These are phyloP conservation scores for Characodon lateralis DNA, from an alignment of 2,797 vertebrate species.

Conservation along the genomic window DNA sequence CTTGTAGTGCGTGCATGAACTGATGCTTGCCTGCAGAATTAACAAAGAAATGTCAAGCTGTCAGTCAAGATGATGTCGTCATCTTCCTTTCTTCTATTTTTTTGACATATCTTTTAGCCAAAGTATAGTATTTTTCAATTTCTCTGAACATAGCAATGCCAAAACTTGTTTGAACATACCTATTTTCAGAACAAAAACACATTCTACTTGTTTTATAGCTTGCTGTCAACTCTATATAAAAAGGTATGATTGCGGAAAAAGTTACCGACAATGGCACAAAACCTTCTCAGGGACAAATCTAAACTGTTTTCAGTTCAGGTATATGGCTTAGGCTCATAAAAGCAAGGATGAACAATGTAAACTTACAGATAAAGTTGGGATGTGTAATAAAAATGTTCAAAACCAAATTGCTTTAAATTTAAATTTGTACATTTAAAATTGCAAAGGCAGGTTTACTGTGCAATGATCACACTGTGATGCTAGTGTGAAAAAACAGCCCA, in stretches of 20 bases:
- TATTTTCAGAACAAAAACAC: neutral
- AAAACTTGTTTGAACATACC: neutral
- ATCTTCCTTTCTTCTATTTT: neutral
- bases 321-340: neutral
- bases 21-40: neutral
- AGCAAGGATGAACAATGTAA: neutral
- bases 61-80: neutral
- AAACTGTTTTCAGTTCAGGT: neutral
- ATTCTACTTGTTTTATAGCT: neutral
- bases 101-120: neutral
- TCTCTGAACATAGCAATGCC: neutral
- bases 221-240: neutral
- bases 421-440: constrained; percentile 46
- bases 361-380: neutral
- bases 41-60: neutral
- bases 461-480: neutral
- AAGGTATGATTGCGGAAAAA: neutral
- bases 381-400: neutral
- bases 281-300: neutral
- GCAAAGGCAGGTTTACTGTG: neutral
- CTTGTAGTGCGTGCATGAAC: neutral
- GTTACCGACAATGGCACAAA: neutral
- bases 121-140: neutral
- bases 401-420: constrained; percentile 27
- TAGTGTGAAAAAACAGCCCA: neutral